Evolutionary conservation across 2,888 invertebrate genomes (phyloP), one percentile per base, ranked within the genome.

Genomic region (Drepana falcataria): DNA sequence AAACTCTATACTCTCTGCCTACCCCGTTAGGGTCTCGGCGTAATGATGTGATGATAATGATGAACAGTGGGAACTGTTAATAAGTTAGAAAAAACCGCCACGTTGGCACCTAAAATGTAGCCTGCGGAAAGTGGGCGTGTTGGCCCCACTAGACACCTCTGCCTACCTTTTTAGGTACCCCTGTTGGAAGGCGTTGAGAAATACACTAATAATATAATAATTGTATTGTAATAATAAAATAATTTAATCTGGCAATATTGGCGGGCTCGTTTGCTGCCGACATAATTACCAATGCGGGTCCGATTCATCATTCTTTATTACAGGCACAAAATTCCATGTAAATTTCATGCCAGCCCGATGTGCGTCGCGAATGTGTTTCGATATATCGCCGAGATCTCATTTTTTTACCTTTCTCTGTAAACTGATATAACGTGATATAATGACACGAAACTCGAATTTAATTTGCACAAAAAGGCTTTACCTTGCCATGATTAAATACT

Each of bases 241-340:
- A 81, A 87, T 86, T 85, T 85, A 85, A 87, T 86, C 85, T 84
- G 68, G 79, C 81, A 87, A 82, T 81, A 85, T 81, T 79, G 79
- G 80, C 77, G 75, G 73, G 81, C 70, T 71, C 77, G 82, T 77
- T 81, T 81, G 78, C 85, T 83, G 83, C 74, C 82, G 83, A 69
- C 83, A 77, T 90, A 89, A 90, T 89, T 87, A 89, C 88, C 87
- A 86, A 79, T 88, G 86, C 85, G 83, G 83, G 79, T 77, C 77
- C 90, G 87, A 90, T 91, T 87, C 87, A 90, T 90, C 90, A 90
- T 88, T 87, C 85, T 90, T 91, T 90, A 90, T 90, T 89, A 87
- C 87, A 84, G 83, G 83, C 86, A 82, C 85, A 78, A 88, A 87
- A 87, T 87, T 86, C 87, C 86, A 87, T 88, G 89, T 86, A 91